Percentiles rank a stretch among this genome's conserved stretches.
phyloP scores from a whole-genome alignment of 2,113 vertebrate genomes.

The Pedetes capensis region DNA sequence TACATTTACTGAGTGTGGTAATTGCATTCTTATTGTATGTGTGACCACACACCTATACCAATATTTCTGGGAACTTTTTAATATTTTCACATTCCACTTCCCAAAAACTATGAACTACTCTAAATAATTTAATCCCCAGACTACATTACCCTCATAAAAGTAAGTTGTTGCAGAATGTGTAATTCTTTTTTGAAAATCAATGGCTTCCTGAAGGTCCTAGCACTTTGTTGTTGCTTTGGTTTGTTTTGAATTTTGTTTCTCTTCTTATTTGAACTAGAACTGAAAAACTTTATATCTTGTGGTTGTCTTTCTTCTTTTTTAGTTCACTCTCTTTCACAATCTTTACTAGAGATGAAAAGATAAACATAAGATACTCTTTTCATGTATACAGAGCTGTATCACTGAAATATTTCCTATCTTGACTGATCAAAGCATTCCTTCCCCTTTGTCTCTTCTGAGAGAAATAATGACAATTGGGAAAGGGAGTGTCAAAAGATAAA shows the following conservation, averaged over 20 bases:
- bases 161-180: neutral
- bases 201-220: neutral
- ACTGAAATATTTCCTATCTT: neutral
- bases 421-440: neutral
- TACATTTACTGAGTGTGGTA: neutral
- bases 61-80: neutral
- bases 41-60: neutral
- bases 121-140: neutral
- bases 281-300: neutral
- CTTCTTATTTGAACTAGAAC: too few species aligned
- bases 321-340: neutral
- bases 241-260: too few species aligned
- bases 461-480: neutral
- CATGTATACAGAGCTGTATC: neutral
- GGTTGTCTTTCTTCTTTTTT: neutral
- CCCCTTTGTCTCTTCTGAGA: neutral
- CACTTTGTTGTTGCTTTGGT: neutral
- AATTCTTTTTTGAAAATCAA: neutral
- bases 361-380: neutral
- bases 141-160: neutral
- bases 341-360: neutral
- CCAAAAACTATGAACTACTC: neutral
- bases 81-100: neutral
- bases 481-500: neutral
- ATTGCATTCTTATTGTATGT: neutral